These are phyloP conservation scores for Dryas iulia DNA, from an alignment of 1,140 invertebrate species.

Conservation along the genomic window DNA sequence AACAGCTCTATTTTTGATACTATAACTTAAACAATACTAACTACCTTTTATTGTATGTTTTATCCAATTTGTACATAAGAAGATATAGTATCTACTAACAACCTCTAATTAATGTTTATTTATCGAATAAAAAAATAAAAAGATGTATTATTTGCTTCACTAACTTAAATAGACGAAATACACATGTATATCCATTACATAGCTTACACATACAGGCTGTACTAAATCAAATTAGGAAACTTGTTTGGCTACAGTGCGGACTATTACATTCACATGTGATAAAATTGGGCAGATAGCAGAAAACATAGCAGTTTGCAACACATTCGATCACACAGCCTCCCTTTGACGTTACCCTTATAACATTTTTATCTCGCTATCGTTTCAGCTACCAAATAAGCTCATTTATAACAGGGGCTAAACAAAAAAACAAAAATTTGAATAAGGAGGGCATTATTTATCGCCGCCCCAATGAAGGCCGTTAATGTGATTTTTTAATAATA, in stretches of 20 bases:
- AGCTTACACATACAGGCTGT: background rate
- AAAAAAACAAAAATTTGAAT: conserved; percentile 80
- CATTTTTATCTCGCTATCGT: conserved; percentile 71
- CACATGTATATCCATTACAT: background rate
- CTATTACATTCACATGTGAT: background rate
- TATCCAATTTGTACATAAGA: no score
- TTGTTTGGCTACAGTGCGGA: background rate
- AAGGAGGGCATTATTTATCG: conserved; percentile 79
- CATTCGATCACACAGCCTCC: conserved; percentile 25
- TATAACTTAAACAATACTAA: no score
- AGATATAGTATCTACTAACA: no score
- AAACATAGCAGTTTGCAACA: background rate
- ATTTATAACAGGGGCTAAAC: conserved; percentile 77
- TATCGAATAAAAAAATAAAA: no score
- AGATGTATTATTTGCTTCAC: background rate
- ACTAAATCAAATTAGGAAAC: background rate
- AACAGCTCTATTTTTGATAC: no score
- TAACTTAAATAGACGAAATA: background rate
- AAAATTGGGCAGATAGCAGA: background rate
- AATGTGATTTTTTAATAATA: conserved; percentile 80
- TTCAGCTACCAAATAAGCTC: conserved; percentile 77
- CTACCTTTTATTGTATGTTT: no score
- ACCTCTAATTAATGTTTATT: no score
- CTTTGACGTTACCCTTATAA: conserved; percentile 26
- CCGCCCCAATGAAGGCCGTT: conserved; percentile 78